Percentiles rank a stretch among this genome's conserved stretches.
phyloP scores from a whole-genome alignment of 2,888 invertebrate species.

The Globia sparganii region DNA sequence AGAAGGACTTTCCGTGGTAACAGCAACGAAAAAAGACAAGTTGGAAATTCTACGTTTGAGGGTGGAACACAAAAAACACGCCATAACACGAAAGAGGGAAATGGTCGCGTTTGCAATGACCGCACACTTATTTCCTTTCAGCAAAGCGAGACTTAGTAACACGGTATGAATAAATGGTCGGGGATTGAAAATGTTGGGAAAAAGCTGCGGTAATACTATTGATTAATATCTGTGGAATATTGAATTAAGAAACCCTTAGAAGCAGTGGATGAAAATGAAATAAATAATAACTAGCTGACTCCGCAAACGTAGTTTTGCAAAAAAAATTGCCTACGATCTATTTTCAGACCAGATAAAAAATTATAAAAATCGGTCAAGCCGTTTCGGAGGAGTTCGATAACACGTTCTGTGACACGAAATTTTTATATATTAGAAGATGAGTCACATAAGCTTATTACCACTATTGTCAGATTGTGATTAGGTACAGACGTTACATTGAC shows the following conservation, averaged over 20 bases:
- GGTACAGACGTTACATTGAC: not conserved
- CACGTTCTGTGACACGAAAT: no score
- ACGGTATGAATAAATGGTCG: slow-evolving; percentile 30
- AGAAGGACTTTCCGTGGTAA: slow-evolving; percentile 22
- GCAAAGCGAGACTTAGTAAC: slow-evolving; percentile 41
- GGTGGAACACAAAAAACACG: slow-evolving; percentile 46
- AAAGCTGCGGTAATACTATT: slow-evolving; percentile 11
- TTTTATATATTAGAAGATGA: no score
- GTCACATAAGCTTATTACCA: not conserved
- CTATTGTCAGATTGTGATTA: not conserved
- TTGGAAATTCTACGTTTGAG: slow-evolving; percentile 31
- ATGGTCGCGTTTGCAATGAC: slow-evolving; percentile 53
- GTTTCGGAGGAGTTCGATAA: no score
- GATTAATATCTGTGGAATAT: slow-evolving; percentile 11
- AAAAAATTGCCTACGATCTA: no score
- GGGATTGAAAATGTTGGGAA: slow-evolving; percentile 6
- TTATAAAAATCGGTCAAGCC: no score
- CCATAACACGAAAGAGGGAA: slow-evolving; percentile 16
- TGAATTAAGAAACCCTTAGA: not conserved
- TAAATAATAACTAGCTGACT: no score
- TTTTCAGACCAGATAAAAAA: no score
- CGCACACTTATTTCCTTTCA: slow-evolving; percentile 51
- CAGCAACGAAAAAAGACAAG: slow-evolving; percentile 21
- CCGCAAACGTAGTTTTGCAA: no score
- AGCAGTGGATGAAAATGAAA: not conserved